Percentiles rank a stretch among this genome's conserved stretches.
These are phyloP conservation scores for Tryphoninae sp. DNA, from an alignment of 2,888 invertebrate species.

Conservation along the genomic window DNA sequence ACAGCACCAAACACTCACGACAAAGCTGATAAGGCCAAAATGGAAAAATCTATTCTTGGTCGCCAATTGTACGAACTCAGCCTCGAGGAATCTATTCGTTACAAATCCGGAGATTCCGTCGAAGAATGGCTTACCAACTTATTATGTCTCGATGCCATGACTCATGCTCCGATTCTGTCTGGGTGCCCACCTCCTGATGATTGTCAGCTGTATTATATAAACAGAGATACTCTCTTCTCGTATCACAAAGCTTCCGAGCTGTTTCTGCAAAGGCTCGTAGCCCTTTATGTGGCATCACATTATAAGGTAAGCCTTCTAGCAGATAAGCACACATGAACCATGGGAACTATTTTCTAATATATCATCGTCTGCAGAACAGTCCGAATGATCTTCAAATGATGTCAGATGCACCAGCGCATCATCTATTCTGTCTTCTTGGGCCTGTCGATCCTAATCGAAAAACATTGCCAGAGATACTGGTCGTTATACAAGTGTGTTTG, in stretches of 20 bases:
- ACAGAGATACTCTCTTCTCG: constrained; percentile 96
- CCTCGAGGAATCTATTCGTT: constrained; percentile 95
- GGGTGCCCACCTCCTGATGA: constrained; percentile 94
- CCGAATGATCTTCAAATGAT: constrained; percentile 99
- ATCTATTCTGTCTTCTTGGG: constrained; percentile 95
- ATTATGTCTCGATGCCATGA: constrained; percentile 94
- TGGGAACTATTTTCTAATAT: background rate
- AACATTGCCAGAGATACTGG: constrained; percentile 94
- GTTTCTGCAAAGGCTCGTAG: constrained; percentile 95
- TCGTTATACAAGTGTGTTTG: constrained; percentile 92
- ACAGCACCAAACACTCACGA: constrained; percentile 83
- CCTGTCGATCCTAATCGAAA: constrained; percentile 89
- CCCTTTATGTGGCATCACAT: constrained; percentile 98
- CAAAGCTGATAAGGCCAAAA: constrained; percentile 79
- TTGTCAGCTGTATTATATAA: constrained; percentile 95
- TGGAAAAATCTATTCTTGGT: constrained; percentile 81
- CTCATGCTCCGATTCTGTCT: constrained; percentile 85
- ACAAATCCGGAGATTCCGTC: constrained; percentile 92
- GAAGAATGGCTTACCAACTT: constrained; percentile 96
- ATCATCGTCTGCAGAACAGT: constrained; percentile 87
- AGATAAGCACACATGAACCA: background rate
- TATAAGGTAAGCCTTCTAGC: constrained; percentile 88
- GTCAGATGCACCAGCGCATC: constrained; percentile 99
- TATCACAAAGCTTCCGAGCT: constrained; percentile 96
- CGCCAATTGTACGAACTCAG: constrained; percentile 84